phyloP scores from a whole-genome alignment of 2,797 vertebrate genomes.

The Centropyge bicolor region DNA sequence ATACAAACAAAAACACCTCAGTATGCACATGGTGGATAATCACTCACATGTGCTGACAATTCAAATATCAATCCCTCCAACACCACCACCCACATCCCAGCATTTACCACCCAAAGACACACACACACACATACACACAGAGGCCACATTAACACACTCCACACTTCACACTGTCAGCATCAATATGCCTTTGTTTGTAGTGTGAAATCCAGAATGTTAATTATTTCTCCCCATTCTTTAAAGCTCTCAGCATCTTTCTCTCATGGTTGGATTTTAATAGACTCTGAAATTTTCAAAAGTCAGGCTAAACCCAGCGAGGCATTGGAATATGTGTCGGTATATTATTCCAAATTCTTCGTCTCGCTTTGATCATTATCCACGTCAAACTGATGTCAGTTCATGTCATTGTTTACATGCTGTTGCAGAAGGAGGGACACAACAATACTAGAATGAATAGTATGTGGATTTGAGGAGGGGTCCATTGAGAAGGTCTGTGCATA shows the following conservation, averaged over 20 bases:
- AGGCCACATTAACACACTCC: neutral
- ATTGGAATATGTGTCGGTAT: neutral
- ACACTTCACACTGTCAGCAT: slow-evolving; percentile 9
- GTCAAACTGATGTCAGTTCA: neutral
- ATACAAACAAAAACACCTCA: slow-evolving; percentile 17
- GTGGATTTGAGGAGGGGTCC: too few species aligned
- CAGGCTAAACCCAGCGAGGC: neutral
- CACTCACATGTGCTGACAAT: slow-evolving; percentile 43
- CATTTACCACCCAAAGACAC: slow-evolving; percentile 18
- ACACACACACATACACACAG: slow-evolving; percentile 1
- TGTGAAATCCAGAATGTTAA: slow-evolving; percentile 9
- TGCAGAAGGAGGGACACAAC: too few species aligned
- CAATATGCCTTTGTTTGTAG: slow-evolving; percentile 6
- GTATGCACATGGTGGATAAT: slow-evolving; percentile 33
- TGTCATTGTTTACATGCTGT: neutral
- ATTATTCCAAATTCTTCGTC: neutral
- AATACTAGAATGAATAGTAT: too few species aligned
- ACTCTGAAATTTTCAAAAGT: neutral
- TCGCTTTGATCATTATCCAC: neutral
- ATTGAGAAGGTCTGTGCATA: too few species aligned
- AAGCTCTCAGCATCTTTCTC: neutral
- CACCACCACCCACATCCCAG: slow-evolving; percentile 3
- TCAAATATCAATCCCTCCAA: slow-evolving; percentile 24
- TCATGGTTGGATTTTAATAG: neutral
- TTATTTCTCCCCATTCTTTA: neutral